phyloP scores from a whole-genome alignment of 2,888 invertebrate species.

The Drosophila phalerata region DNA sequence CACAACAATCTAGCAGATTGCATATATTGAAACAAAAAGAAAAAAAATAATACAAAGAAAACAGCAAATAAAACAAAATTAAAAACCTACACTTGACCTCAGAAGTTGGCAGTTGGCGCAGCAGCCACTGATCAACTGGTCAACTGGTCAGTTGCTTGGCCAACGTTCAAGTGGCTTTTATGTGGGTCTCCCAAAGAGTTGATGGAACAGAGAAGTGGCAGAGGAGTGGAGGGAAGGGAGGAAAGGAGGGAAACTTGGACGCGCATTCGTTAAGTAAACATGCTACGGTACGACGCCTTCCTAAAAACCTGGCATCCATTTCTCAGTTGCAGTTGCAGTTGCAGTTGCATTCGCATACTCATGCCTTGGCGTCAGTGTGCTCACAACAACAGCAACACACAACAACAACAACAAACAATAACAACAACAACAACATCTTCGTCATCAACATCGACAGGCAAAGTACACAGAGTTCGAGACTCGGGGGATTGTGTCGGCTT shows the following conservation, averaged over 20 bases:
- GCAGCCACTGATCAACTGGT: constrained; percentile 57
- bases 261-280: constrained; percentile 78
- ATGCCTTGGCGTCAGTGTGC: constrained; percentile 63
- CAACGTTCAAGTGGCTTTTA: constrained; percentile 68
- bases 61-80: constrained; percentile 42
- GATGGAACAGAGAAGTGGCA: neutral
- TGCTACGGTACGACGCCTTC: constrained; percentile 79
- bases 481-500: constrained; percentile 69
- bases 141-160: constrained; percentile 63
- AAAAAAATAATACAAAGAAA: constrained; percentile 1
- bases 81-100: constrained; percentile 72
- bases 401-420: constrained; percentile 32
- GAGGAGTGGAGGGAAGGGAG: no score
- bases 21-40: constrained; percentile 59
- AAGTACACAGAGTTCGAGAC: constrained; percentile 46
- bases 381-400: constrained; percentile 38
- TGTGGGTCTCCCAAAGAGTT: constrained; percentile 32
- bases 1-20: constrained; percentile 53
- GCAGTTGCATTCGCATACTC: constrained; percentile 58
- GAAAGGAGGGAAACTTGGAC: constrained; percentile 39
- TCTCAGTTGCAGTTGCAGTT: constrained; percentile 43
- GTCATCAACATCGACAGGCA: constrained; percentile 71
- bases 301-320: constrained; percentile 68
- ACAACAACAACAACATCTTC: constrained; percentile 44
- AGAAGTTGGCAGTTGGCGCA: constrained; percentile 38